Base-by-base conservation (phyloP, 2,113 vertebrate species). In the Steatornis caripensis region DNA sequence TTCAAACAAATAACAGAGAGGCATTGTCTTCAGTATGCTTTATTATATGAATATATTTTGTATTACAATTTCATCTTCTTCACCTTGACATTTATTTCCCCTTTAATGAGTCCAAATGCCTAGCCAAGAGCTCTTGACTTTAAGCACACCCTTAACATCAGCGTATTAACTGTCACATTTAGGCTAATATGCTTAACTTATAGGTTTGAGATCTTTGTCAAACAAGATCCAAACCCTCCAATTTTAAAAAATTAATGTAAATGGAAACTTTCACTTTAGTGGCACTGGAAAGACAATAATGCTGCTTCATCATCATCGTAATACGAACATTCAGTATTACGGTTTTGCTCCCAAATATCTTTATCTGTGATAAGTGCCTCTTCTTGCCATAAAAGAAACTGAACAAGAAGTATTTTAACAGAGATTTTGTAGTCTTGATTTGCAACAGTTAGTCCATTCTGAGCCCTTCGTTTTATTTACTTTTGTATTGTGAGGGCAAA, bases 71-170 rank as follows among this genome's bases (percentile, higher is more conserved):
- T 92, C 89, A 54, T 72, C 69, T 95, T 75, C 80, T 87, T 87
- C 70, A 66, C 60, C 82, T 79, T 87, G 94, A 95, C 91, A 85
- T 96, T 93, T 95, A 90, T 97, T 95, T 94, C 82, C 37, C 30
- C 37, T 87, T 95, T 95, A 91, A 87, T 81, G 91, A 92, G 70
- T 91, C 66, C 92, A 92, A 95, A 89, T 29, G 84, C 45, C 65
- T 49, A 57, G 57, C 81, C 46, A 76, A 84, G 91, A 90, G 87
- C 92, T 89, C 94, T 93, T 92, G 77, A 83, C 70, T 95, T 92
- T 76, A 95, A 72, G 79, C 68, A 71, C 64, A 69, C 88, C 89
- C 87, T 93, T 90, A 96, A 79, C 78, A 77, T 75, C 85, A 92
- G 81, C 84, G 70, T 95, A 82, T 95, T 92, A 96, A 87, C 62